Base-by-base conservation (phyloP, 2,113 vertebrate species). In the Pampusana beccarii region DNA sequence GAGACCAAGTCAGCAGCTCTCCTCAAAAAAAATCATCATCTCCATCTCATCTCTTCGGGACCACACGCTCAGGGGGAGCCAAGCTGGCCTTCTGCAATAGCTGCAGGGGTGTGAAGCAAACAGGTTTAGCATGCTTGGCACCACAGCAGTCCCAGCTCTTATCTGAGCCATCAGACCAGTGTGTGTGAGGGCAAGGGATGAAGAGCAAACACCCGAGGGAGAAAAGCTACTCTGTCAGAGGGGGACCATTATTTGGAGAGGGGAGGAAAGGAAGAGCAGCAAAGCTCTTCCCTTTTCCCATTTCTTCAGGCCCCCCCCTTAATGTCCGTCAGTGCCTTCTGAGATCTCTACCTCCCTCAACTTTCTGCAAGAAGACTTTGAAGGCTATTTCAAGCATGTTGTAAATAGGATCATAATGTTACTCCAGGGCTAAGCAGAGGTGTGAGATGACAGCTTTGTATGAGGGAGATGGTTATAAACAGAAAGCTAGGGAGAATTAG, bases 381-480 rank as follows among this genome's bases (percentile, higher is more conserved):
- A 95, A 93, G 87, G 70, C 73, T 93, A 84, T 92, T 93, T 95
- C 60, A 16, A 95, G 83, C 62, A 58, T 0, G 7, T 44, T 86
- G 78, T 72, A 96, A 95, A 96, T 50, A 95, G 82, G 70, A 82
- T 56, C 80, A 96, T 80, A 95, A 93, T 83, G 60, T 95, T 96
- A 96, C 91, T 67, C 53, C 69, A 54, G 73, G 79, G 83, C 78
- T 73, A 86, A 91, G 81, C 48, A 95, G 89, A 93, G 82, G 93
- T 97, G 89, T 86, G 93, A 97, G 85, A 83, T 92, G 93, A 93
- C 86, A 95, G 77, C 87, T 93, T 85, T 72, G 86, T 54, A 88
- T 58, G 40, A 88, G 48, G 42, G 81, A 94, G 69, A 94, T 50
- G 48, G 93, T 94, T 92, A 82, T 62, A 97, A 96, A 88, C 81